A percentile compares a stretch with the other conserved stretches of the same genome.
Conservation (phyloP, 37 sponge, comb jelly and placozoan genomes). For the Hexactinellida sp. region DNA sequence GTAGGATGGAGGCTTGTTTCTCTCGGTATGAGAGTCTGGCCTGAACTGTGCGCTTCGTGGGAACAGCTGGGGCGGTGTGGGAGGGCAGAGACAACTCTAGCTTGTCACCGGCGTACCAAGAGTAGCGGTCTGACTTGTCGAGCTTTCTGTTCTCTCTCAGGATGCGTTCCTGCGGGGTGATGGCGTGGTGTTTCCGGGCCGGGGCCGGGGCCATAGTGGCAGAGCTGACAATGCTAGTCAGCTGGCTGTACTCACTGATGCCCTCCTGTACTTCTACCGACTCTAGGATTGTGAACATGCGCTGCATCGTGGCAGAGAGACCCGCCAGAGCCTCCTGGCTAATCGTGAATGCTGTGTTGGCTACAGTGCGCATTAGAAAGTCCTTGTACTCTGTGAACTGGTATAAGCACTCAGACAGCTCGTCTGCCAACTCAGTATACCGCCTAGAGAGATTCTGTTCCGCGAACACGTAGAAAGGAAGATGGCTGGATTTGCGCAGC, state of each 20-base stretch:
- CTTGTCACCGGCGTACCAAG: background rate
- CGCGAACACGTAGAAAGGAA: background rate
- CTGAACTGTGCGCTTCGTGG: background rate
- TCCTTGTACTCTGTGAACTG: background rate
- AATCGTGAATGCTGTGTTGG: background rate
- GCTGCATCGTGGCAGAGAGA: background rate
- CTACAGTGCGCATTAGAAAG: background rate
- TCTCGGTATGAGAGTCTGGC: background rate
- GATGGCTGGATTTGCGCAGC: background rate
- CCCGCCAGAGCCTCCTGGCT: background rate
- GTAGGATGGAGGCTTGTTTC: constrained; percentile 8
- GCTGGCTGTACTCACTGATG: background rate
- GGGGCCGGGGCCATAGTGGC: background rate
- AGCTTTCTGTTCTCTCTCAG: background rate
- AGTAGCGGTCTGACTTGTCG: background rate
- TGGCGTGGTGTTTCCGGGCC: background rate
- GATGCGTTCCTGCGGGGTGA: background rate
- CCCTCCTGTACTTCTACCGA: background rate
- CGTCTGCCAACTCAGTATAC: background rate
- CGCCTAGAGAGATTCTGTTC: background rate
- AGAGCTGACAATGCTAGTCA: background rate
- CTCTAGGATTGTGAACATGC: background rate
- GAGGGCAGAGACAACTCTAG: background rate
- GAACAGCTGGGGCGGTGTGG: background rate
- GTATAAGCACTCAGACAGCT: background rate